Percentiles rank a stretch among this genome's conserved stretches.
Conservation (phyloP, 64 coral and sea anemone species). For the Montipora capricornis region DNA sequence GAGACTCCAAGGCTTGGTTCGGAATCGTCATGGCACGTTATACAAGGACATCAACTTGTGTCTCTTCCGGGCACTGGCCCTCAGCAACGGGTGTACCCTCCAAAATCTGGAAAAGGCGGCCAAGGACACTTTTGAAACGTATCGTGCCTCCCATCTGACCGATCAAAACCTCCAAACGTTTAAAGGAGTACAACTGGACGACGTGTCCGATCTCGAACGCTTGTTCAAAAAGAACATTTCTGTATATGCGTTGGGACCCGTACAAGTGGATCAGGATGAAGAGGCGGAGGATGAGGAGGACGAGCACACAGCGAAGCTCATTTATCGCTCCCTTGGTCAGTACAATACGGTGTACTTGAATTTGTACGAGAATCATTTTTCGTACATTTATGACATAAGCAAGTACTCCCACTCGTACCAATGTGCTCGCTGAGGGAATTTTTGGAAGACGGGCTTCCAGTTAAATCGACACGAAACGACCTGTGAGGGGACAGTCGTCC, state of each 20-base stretch:
- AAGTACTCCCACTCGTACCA: no score
- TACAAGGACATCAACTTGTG: background rate
- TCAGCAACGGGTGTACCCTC: no score
- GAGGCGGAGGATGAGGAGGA: background rate
- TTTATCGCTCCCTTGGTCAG: no score
- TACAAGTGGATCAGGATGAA: no score
- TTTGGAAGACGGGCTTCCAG: conserved; percentile 46
- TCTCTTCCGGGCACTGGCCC: no score
- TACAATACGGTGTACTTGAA: conserved; percentile 29
- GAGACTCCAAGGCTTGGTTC: no score
- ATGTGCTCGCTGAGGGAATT: conserved; percentile 68
- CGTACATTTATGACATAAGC: no score
- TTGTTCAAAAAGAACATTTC: no score
- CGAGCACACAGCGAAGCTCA: no score
- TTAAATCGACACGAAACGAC: background rate
- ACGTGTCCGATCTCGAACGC: conserved; percentile 29
- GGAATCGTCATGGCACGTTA: background rate
- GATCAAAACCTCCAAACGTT: background rate
- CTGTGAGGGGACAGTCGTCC: conserved; percentile 23
- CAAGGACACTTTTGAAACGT: background rate
- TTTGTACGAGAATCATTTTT: conserved; percentile 26
- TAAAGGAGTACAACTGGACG: conserved; percentile 34
- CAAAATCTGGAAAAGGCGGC: background rate
- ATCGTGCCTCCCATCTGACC: no score
- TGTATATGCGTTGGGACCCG: no score